Conservation (phyloP, 2,113 vertebrate species). For the Azemiops feae region DNA sequence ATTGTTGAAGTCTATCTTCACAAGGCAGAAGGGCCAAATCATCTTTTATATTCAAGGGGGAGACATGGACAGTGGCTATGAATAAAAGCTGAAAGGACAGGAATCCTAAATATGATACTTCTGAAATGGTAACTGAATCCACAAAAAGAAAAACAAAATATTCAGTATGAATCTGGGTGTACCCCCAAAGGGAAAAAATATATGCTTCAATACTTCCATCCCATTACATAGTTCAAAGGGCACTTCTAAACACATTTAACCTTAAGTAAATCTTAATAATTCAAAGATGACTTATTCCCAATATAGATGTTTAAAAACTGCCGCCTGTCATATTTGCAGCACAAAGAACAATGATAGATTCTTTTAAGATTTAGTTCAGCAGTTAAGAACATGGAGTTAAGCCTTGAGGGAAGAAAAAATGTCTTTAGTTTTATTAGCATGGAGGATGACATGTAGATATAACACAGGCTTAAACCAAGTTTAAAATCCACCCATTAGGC, state of each 20-base stretch:
- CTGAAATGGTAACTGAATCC: background rate
- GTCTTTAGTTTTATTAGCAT: background rate
- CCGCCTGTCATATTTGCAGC: background rate
- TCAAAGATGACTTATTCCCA: background rate
- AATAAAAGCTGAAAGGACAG: background rate
- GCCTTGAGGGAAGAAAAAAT: background rate
- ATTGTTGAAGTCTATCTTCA: background rate
- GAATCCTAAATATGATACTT: background rate
- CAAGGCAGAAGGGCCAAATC: background rate
- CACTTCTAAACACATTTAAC: background rate
- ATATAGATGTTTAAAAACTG: background rate
- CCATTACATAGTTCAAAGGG: background rate
- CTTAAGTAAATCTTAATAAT: background rate
- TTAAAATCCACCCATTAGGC: background rate
- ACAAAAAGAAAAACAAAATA: background rate
- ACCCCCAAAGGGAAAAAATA: too few species aligned
- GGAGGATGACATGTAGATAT: background rate
- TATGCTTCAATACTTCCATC: background rate
- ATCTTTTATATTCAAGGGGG: background rate
- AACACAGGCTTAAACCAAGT: background rate
- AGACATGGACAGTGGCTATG: too few species aligned
- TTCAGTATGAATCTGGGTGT: background rate
- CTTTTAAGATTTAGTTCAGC: background rate
- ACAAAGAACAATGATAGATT: background rate
- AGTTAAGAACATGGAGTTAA: background rate